phyloP scores from a whole-genome alignment of 2,113 vertebrate species.

The Bolborhynchus lineola region DNA sequence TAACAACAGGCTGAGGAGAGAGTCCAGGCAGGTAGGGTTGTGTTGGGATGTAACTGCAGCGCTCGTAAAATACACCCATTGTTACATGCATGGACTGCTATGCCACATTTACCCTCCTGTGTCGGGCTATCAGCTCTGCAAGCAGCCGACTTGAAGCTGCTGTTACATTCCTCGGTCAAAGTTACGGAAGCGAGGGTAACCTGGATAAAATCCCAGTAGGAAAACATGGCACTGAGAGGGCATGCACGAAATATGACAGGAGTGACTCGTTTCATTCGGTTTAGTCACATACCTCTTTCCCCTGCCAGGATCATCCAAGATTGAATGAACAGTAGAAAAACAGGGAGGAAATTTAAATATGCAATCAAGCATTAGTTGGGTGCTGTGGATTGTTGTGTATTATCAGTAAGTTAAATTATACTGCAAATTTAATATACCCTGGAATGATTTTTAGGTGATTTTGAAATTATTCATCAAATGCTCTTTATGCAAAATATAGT shows the following conservation, averaged over 20 bases:
- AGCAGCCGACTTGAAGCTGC: conserved; percentile 80
- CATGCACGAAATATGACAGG: conserved; percentile 89
- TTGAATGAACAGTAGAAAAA: conserved; percentile 89
- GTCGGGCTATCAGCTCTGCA: conserved; percentile 76
- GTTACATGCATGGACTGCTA: conserved; percentile 79
- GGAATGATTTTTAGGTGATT: conserved; percentile 56
- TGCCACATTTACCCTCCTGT: conserved; percentile 72
- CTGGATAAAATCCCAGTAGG: conserved; percentile 75
- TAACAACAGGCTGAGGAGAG: conserved; percentile 76
- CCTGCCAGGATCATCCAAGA: conserved; percentile 92
- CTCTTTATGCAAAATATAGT: conserved; percentile 48
- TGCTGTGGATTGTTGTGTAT: conserved; percentile 66
- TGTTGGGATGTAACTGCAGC: conserved; percentile 80
- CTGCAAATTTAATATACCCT: conserved; percentile 56
- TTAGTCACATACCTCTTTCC: conserved; percentile 97
- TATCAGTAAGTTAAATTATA: conserved; percentile 68
- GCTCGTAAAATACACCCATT: conserved; percentile 73
- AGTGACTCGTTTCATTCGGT: conserved; percentile 80
- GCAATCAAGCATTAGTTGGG: conserved; percentile 82
- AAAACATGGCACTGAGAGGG: conserved; percentile 81
- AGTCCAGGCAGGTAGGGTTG: conserved; percentile 75
- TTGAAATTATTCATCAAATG: conserved; percentile 54
- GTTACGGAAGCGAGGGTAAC: conserved; percentile 78
- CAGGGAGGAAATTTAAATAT: conserved; percentile 91
- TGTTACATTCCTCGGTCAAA: conserved; percentile 80